Evolutionary conservation across 2,113 vertebrate species (phyloP).

Genomic region (Picathartes gymnocephalus): DNA sequence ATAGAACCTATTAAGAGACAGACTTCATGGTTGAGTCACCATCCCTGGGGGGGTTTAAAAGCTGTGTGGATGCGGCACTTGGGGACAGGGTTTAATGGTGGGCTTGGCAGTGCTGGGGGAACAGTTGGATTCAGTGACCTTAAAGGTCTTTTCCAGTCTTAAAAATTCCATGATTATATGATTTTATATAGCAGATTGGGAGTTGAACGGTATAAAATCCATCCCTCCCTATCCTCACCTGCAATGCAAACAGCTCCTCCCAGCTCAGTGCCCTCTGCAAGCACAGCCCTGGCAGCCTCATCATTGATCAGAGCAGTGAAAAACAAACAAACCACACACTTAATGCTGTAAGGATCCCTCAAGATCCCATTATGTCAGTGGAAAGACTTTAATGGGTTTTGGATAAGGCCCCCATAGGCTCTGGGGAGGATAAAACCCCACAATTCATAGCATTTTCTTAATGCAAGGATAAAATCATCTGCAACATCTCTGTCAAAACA

Average conservation of each 20-base stretch:
- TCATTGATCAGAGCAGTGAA: background rate
- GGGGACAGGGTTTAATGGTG: background rate
- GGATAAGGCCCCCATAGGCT: background rate
- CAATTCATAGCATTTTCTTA: background rate
- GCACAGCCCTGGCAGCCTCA: background rate
- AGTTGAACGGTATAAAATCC: background rate
- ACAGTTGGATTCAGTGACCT: background rate
- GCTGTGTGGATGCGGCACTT: background rate
- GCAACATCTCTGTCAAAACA: background rate
- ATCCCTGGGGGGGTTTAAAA: background rate
- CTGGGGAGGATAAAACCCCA: background rate
- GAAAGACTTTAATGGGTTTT: constrained; percentile 6
- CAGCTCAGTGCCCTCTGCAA: background rate
- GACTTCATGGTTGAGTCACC: background rate
- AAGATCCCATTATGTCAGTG: background rate
- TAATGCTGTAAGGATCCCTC: background rate
- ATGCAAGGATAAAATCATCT: background rate
- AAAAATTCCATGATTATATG: background rate
- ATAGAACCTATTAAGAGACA: background rate
- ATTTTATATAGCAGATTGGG: background rate
- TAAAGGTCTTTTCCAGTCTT: background rate
- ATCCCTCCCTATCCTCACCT: background rate
- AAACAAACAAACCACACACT: constrained; percentile 10
- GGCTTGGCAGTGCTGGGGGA: background rate
- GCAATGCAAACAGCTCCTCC: background rate